Base-by-base conservation (phyloP, 2,888 invertebrate species). In the Ophion obscuratus region DNA sequence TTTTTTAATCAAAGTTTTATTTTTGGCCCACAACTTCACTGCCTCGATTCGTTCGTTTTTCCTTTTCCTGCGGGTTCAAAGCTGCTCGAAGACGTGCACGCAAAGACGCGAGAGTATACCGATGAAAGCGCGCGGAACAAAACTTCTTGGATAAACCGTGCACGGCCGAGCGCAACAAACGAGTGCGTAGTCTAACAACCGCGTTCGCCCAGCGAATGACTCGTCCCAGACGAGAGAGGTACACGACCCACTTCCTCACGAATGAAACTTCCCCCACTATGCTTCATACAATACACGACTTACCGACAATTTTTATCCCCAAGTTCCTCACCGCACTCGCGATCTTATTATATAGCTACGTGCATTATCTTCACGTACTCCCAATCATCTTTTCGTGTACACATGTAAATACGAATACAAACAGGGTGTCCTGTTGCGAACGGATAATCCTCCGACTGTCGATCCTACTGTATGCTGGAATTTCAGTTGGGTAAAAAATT, bases 191-290 rank as follows among this genome's bases (percentile, higher is more conserved):
- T 87, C 89, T 82, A 78, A 76, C 84, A 88, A 53, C 53, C 53
- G 89, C 90, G 92, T 91, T 92, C 92, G 88, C 89, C 90, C 20
- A 20, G 88, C 92, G 91, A 93, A 92, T 89, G 91, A 91, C 91
- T 91, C 89, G 87, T 88, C 88, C 89, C 91, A 89, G 91, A 91
- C 91, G 92, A 92, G 92, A 91, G 53, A 53, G 53, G 53, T 53
- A 53, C 92, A 92, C 93, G 94, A 93, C 94, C 94, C 93, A 93
- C 94, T 93, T 94, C 92, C 91, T 84, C 85, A 61, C 87, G 86
- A 90, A 90, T 87, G 89, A 90, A 90, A 92, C 90, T 89, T 89
- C 88, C 40, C 90, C 91, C 90, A 81, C 86, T 78, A 57, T 36
- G 36, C 27, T 47, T 17, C 36, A 17, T 47, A 62, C 61, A 61